Evolutionary conservation across 2,113 vertebrate species (phyloP).

Genomic region (Phaethornis superciliosus): DNA sequence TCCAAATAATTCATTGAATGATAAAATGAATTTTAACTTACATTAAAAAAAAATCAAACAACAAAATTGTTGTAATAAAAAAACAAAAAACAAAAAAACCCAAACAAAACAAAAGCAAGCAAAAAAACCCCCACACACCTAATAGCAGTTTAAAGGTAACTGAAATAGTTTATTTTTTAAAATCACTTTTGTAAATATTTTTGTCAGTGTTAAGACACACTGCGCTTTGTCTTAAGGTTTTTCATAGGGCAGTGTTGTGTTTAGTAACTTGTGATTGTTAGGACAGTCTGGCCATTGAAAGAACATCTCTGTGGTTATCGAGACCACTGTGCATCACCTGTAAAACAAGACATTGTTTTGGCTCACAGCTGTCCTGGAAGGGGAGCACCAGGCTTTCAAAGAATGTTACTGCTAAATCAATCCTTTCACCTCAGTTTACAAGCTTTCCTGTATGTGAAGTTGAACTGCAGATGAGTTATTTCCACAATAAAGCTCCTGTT

Average conservation of each 20-base stretch:
- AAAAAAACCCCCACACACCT: no score
- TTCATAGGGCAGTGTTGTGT: neutral
- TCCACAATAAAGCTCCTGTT: conserved; percentile 44
- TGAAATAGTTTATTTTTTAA: neutral
- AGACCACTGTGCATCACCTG: neutral
- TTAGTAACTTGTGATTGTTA: neutral
- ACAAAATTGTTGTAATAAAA: neutral
- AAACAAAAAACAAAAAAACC: neutral
- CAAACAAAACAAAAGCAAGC: neutral
- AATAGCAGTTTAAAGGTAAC: neutral
- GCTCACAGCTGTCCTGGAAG: neutral
- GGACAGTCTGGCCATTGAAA: neutral
- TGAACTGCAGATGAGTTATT: conserved; percentile 26
- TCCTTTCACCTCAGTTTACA: neutral
- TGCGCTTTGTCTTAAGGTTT: neutral
- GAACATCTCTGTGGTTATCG: neutral
- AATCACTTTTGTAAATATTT: neutral
- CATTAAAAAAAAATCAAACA: neutral
- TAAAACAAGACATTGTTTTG: neutral
- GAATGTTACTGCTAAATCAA: neutral
- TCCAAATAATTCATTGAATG: neutral
- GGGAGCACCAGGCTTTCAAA: neutral
- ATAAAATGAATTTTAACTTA: neutral
- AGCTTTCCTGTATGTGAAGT: neutral
- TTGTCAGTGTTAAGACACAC: neutral